Conservation (phyloP, 2,113 vertebrate genomes). For the Anguilla rostrata region DNA sequence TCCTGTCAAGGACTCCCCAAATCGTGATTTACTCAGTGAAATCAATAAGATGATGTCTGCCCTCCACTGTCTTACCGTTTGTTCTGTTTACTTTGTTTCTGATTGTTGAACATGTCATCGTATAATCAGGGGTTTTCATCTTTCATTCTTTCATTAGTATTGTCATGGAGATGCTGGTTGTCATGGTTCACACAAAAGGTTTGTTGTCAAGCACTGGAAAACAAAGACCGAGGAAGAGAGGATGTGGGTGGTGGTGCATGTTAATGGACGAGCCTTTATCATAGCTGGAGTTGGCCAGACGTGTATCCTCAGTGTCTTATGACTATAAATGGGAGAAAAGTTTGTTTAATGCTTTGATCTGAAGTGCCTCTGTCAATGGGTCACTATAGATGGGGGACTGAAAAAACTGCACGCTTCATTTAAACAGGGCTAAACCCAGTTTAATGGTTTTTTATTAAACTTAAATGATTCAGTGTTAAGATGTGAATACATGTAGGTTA, state of each 20-base stretch:
- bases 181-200: conserved; percentile 32
- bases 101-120: not conserved
- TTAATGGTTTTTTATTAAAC: no score
- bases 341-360: not conserved
- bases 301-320: conserved; percentile 42
- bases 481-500: no score
- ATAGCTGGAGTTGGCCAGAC: conserved; percentile 55
- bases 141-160: conserved; percentile 31
- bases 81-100: not conserved
- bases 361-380: no score
- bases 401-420: not conserved
- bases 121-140: not conserved
- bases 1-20: no score
- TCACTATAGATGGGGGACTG: not conserved
- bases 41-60: no score
- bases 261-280: conserved; percentile 63
- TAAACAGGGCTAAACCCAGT: no score
- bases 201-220: conserved; percentile 40
- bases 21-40: no score
- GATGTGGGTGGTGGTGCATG: conserved; percentile 64
- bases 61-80: no score
- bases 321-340: conserved; percentile 35
- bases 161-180: conserved; percentile 30
- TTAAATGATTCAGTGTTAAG: no score
- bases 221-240: conserved; percentile 66